These are phyloP conservation scores for Xylophagus ater DNA, from an alignment of 2,888 invertebrate species.

Conservation along the genomic window DNA sequence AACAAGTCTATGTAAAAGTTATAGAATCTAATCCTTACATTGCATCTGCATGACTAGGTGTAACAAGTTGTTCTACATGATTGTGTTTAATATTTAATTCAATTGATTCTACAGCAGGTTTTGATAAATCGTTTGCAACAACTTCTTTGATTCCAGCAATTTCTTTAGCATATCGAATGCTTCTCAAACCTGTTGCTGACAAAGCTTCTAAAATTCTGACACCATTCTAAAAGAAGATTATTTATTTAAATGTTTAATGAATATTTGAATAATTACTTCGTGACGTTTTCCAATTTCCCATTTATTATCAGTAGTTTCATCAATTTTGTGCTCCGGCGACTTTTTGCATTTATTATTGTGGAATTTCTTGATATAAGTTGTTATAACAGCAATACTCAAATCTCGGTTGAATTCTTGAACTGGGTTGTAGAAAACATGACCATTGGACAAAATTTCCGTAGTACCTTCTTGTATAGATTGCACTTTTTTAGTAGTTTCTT, in stretches of 20 bases:
- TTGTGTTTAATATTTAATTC: constrained; percentile 67
- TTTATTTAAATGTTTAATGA: too few species aligned
- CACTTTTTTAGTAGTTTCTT: background rate
- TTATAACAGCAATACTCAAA: constrained; percentile 60
- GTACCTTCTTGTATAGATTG: constrained; percentile 59
- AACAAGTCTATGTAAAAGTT: background rate
- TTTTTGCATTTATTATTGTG: too few species aligned
- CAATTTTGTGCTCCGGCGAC: too few species aligned
- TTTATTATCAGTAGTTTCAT: too few species aligned
- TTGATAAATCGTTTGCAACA: constrained; percentile 84
- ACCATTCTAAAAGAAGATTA: constrained; percentile 21
- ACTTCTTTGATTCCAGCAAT: constrained; percentile 68
- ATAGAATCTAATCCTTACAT: constrained; percentile 46
- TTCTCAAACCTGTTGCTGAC: constrained; percentile 89
- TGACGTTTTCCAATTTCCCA: too few species aligned
- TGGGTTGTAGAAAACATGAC: constrained; percentile 93
- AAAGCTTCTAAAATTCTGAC: constrained; percentile 75
- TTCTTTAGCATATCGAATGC: constrained; percentile 94
- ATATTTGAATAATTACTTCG: too few species aligned
- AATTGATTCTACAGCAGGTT: constrained; percentile 77
- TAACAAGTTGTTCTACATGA: constrained; percentile 59
- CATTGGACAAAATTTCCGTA: constrained; percentile 60
- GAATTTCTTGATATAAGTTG: constrained; percentile 1
- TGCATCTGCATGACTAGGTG: constrained; percentile 75
- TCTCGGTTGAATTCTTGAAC: constrained; percentile 98